These are phyloP conservation scores for Poeciliopsis paucimaculata DNA, from an alignment of 2,797 vertebrate genomes.

Conservation along the genomic window DNA sequence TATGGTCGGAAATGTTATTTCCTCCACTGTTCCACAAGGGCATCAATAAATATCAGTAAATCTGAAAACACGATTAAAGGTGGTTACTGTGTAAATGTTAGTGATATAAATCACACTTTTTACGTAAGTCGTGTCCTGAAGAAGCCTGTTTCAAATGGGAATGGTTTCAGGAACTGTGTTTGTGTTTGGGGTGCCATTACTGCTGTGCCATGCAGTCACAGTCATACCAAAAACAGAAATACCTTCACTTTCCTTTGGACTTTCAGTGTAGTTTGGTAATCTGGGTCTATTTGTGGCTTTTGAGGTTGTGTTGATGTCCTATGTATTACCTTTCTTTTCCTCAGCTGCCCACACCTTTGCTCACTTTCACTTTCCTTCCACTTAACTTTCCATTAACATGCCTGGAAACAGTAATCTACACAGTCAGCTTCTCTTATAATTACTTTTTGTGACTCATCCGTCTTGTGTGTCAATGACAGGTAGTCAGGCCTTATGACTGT, in stretches of 20 bases:
- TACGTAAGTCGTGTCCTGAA: too few relatives aligned
- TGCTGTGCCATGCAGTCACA: too few relatives aligned
- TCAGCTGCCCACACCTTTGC: neutral
- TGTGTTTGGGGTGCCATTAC: too few relatives aligned
- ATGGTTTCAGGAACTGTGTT: too few relatives aligned
- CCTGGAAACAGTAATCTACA: neutral
- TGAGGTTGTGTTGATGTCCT: neutral
- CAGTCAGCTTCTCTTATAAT: neutral
- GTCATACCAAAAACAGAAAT: too few relatives aligned
- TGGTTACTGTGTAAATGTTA: too few relatives aligned
- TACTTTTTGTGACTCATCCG: neutral
- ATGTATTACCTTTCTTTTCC: neutral
- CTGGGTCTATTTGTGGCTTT: neutral
- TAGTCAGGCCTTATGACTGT: neutral
- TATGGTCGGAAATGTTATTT: too few relatives aligned
- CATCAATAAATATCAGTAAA: too few relatives aligned
- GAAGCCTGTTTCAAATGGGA: too few relatives aligned
- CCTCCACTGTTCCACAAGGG: too few relatives aligned
- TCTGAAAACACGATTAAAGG: too few relatives aligned
- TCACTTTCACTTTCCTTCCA: neutral
- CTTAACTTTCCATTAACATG: slow-evolving; percentile 4
- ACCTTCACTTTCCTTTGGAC: neutral
- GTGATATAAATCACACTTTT: too few relatives aligned
- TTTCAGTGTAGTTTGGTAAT: neutral
- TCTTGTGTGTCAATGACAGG: neutral